phyloP scores from a whole-genome alignment of 2,797 vertebrate genomes.

The Presbytis comata region DNA sequence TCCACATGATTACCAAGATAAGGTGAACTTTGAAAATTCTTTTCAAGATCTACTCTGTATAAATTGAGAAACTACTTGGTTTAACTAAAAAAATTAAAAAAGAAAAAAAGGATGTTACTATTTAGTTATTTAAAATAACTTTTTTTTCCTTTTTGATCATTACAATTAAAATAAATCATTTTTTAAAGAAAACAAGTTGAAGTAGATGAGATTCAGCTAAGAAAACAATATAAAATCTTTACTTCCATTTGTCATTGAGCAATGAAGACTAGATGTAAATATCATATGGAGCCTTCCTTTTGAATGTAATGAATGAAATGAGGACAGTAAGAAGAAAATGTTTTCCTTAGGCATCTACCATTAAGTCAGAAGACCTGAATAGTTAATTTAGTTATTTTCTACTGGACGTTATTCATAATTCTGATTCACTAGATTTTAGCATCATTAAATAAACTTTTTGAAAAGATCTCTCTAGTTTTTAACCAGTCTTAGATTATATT shows the following conservation, averaged over 20 bases:
- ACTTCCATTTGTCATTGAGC: not conserved
- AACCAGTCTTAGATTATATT: not conserved
- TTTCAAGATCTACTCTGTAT: conserved; percentile 6
- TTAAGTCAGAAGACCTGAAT: not conserved
- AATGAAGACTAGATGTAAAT: not conserved
- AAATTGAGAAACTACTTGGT: not conserved
- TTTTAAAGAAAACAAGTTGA: not conserved
- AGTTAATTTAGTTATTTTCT: not conserved
- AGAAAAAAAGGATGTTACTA: not conserved
- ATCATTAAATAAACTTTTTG: not conserved
- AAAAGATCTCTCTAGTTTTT: not conserved
- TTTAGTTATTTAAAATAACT: not conserved
- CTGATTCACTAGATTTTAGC: not conserved
- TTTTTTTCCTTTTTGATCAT: not conserved
- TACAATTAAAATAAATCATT: conserved; percentile 5
- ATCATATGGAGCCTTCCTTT: not conserved
- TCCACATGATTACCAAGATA: not conserved
- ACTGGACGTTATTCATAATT: not conserved
- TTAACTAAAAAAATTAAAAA: not conserved
- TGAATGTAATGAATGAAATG: not conserved
- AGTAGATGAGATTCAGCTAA: not conserved
- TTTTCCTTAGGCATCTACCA: not conserved
- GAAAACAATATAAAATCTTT: not conserved
- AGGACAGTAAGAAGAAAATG: not conserved
- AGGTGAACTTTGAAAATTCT: not conserved